phyloP scores from a whole-genome alignment of 2,888 invertebrate species.

The Melanchra persicariae region DNA sequence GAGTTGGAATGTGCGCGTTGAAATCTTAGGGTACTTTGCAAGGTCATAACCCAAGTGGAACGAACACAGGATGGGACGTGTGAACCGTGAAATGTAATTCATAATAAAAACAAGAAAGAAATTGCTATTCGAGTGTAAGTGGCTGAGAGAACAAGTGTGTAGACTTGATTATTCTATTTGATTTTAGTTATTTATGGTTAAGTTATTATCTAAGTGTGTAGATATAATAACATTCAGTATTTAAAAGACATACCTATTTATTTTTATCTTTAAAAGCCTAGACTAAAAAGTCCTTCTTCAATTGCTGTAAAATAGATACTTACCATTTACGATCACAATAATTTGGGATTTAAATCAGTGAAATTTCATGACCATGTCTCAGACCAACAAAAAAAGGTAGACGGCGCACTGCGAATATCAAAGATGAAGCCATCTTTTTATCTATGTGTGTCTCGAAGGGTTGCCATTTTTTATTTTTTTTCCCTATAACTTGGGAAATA shows the following conservation, averaged over 20 bases:
- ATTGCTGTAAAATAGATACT: not conserved
- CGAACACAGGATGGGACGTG: slow-evolving; percentile 30
- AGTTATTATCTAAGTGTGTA: too few relatives aligned
- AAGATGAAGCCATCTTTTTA: too few relatives aligned
- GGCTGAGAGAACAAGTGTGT: slow-evolving; percentile 10
- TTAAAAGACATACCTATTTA: too few relatives aligned
- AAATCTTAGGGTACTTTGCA: slow-evolving; percentile 29
- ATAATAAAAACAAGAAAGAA: slow-evolving; percentile 20
- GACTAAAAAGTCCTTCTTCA: too few relatives aligned
- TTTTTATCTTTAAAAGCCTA: too few relatives aligned
- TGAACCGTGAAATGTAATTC: slow-evolving; percentile 46
- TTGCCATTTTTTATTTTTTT: too few relatives aligned
- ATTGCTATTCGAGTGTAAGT: slow-evolving; percentile 33
- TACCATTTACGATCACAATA: not conserved
- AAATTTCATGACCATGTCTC: too few relatives aligned
- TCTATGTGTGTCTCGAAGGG: too few relatives aligned
- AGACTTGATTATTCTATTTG: not conserved
- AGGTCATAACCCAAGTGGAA: slow-evolving; percentile 41
- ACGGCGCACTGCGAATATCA: too few relatives aligned
- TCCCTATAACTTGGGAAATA: too few relatives aligned
- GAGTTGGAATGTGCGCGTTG: slow-evolving; percentile 17
- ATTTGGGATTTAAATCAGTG: not conserved
- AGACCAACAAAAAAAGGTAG: too few relatives aligned
- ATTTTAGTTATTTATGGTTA: not conserved
- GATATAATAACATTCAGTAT: too few relatives aligned